Percentiles rank a stretch among this genome's conserved stretches.
Conservation (phyloP, 2,797 vertebrate genomes). For the Poecile montanus region DNA sequence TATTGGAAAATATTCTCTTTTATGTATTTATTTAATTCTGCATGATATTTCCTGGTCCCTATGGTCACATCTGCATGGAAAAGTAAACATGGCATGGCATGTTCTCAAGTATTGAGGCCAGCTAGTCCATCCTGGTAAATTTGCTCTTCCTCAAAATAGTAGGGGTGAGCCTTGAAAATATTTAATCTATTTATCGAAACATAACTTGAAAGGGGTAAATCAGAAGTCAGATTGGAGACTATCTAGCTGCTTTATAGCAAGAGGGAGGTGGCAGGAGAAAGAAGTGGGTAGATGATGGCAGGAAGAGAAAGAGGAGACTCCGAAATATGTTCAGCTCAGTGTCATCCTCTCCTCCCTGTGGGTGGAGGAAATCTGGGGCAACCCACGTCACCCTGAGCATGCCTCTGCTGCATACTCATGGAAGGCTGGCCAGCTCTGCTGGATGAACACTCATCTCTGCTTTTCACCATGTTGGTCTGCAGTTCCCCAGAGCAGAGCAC, state of each 20-base stretch:
- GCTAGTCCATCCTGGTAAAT: background rate
- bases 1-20: conserved; percentile 56
- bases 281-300: background rate
- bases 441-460: background rate
- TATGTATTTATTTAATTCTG: conserved; percentile 44
- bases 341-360: background rate
- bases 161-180: background rate
- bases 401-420: background rate
- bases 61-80: conserved; percentile 18
- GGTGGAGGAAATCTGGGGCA: background rate
- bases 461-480: background rate
- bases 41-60: conserved; percentile 19
- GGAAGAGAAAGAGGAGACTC: background rate
- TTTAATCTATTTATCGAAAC: background rate
- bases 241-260: background rate
- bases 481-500: background rate
- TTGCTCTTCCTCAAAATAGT: background rate
- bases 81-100: background rate
- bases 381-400: rapidly evolving
- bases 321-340: background rate
- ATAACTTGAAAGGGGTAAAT: background rate
- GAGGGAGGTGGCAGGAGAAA: background rate
- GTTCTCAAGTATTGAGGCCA: background rate
- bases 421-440: background rate
- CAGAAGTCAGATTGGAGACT: background rate